phyloP scores from a whole-genome alignment of 2,113 vertebrate species.

The Terrapene triunguis region DNA sequence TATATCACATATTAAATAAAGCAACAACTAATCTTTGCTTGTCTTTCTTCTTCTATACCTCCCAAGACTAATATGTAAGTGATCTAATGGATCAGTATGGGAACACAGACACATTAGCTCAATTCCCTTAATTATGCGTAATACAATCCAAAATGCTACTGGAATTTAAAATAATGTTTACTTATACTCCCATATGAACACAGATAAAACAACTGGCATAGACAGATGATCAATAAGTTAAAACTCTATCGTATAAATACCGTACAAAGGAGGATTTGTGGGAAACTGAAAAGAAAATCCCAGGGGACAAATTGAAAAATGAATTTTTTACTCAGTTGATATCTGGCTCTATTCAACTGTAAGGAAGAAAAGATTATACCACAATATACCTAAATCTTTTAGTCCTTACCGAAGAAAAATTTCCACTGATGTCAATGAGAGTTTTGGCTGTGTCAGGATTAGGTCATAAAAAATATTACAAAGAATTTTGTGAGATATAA shows the following conservation, averaged over 20 bases:
- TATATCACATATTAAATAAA: neutral
- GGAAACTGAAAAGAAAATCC: neutral
- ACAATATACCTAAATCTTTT: neutral
- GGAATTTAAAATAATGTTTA: neutral
- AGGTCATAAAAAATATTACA: neutral
- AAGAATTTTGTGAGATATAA: neutral
- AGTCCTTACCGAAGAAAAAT: neutral
- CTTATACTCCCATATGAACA: neutral
- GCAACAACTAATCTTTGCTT: neutral
- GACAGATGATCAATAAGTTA: neutral
- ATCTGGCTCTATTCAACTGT: neutral
- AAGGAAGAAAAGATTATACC: neutral
- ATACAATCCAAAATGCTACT: neutral
- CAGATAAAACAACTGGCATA: accelerated
- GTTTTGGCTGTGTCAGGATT: neutral
- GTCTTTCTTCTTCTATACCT: neutral
- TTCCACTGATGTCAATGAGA: accelerated
- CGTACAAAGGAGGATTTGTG: neutral
- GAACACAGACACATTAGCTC: neutral
- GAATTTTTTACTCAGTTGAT: accelerated
- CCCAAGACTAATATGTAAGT: neutral
- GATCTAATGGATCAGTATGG: neutral
- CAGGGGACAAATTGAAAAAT: neutral
- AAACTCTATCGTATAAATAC: neutral
- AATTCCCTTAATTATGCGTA: neutral